These are phyloP conservation scores for Anagyrus pseudococci DNA, from an alignment of 2,888 invertebrate species.

Conservation along the genomic window DNA sequence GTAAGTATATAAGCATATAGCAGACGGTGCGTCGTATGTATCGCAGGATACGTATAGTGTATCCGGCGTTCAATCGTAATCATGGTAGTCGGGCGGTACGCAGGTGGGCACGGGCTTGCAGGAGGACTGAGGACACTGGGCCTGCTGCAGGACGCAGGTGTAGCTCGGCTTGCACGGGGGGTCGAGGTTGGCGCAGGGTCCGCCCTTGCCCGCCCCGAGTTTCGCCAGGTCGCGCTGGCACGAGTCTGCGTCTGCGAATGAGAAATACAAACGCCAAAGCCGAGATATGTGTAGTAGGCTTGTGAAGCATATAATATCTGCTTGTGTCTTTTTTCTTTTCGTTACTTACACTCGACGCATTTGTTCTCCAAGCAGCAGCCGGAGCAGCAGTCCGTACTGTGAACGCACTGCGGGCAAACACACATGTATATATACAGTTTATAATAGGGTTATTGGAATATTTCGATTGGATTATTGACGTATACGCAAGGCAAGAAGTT, in stretches of 20 bases:
- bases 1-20: too few relatives aligned
- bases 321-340: not conserved
- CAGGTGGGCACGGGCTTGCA: slow-evolving; percentile 45
- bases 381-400: slow-evolving; percentile 43
- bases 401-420: slow-evolving; percentile 43
- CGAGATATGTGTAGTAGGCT: not conserved
- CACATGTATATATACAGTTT: too few relatives aligned
- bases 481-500: too few relatives aligned
- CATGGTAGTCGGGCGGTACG: slow-evolving; percentile 42
- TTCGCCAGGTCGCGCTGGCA: slow-evolving; percentile 40
- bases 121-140: slow-evolving; percentile 41
- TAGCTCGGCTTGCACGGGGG: slow-evolving; percentile 42
- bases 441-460: too few relatives aligned
- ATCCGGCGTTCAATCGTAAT: slow-evolving; percentile 40
- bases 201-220: slow-evolving; percentile 40
- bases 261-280: not conserved
- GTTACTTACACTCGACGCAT: slow-evolving; percentile 43
- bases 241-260: slow-evolving; percentile 38
- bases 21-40: not conserved
- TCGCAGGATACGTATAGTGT: too few relatives aligned
- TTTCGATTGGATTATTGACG: too few relatives aligned
- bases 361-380: slow-evolving; percentile 44
- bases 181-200: slow-evolving; percentile 42
- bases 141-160: slow-evolving; percentile 42
- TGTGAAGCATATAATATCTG: not conserved